Base-by-base conservation (phyloP, 2,888 invertebrate species). In the Desoria tigrina region DNA sequence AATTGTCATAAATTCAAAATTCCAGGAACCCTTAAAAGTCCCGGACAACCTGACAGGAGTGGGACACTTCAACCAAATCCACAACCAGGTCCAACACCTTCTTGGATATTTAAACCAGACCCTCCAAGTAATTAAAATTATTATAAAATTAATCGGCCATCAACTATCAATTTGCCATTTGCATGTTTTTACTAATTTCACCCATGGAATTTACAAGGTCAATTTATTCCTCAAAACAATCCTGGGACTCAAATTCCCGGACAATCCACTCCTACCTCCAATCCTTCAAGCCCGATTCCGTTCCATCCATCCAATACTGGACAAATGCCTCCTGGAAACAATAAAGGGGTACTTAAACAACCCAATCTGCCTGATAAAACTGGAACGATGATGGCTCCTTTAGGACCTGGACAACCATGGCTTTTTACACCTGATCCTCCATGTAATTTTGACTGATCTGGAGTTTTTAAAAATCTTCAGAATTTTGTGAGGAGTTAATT, bases 51-150 rank as follows among this genome's bases (percentile, higher is more conserved):
- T 4, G 32, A 32, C 11, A 4, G 32, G 11, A 32, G 32, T 7
- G 45, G 51, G 4, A 51, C 51, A 51, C 7, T 51, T 9, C 23
- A 51, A 51, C 51, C 51, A 9, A 51, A 51, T 24, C 51, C 51
- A 7, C 51, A 51, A 51, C 51, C 21, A 16, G 24, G 21, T 24
- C 24, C 51, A 21, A 18, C 18, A 24, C 51, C 51, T 9, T 23
- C 23, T 4, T 51, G 51, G 51, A 51, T 26, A 7, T 51, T 51
- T 16, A 18, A 24, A 51, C 23, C 26, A 16, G 51, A 51, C 16
- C 21, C 14, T 21, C 51, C 51, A 9, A 24, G 45, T 23, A 45
- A 23, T 23, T 45, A 45, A 45, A 45, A 45, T 45, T 9, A 6
- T 45, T 45, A 14, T 14, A 39, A 39, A 39, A 11, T 39, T 39